Base-by-base conservation (phyloP, 2,113 vertebrate genomes). In the Ophthalmolycus amberensis region DNA sequence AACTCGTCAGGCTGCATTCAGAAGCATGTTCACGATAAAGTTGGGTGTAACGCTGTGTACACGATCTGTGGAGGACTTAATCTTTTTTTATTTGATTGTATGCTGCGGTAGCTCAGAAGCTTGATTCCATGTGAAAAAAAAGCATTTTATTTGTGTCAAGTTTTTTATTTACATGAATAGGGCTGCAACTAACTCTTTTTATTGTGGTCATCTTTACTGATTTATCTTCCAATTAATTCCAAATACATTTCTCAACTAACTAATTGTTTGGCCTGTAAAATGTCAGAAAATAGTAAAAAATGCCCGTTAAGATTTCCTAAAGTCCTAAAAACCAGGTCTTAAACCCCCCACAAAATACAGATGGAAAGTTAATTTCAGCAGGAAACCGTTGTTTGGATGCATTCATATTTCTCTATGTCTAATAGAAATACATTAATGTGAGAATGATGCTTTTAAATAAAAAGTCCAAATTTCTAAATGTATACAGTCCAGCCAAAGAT, bases 401-500 rank as follows among this genome's bases (percentile, higher is more conserved):
- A 3, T 71, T 60, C 14, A 20, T 65, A 8, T 66, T 37, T 66
- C 42, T 60, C 9, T 50, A 5, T 25, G 64, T 16, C 22, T 77
- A 15, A 63, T 27, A 8, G 42, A 52, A 48, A 44, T 27, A 15
- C 37, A 60, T 4, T 44, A 18, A 54, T 22, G 12, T 38, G 18
- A 50, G 22, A 11, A 14, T 6, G 48, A 27, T 40, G 71, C 65
- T 75, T 58, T 65, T 75, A 67, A 75, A 71, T 50, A 3, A 15
- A 34, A 46, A 64, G 58, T 79, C 58, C 18, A 70, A 14, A 40
- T 29, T 12, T 6, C 10, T 25, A 42, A n/a, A 67, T 79, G 5
- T 72, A 15, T 62, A 40, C 11, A 44, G 6, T 52, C 22, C 60
- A 79, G 71, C 79, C 78, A 84, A 82, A 84, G 67, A 85, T 66